These are phyloP conservation scores for Archaeoteleia sp. DNA, from an alignment of 2,888 invertebrate genomes.

Conservation along the genomic window DNA sequence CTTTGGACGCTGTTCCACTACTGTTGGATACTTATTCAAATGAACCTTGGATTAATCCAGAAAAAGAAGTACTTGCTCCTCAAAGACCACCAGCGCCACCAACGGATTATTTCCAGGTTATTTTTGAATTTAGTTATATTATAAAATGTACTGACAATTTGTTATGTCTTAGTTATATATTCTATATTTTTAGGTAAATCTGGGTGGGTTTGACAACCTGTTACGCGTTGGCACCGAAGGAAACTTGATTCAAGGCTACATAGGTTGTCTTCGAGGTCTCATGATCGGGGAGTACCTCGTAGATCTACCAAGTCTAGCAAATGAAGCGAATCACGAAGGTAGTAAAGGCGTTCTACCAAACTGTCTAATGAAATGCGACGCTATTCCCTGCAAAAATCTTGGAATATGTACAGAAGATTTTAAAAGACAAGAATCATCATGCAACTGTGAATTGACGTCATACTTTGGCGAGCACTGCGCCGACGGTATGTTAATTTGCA, in stretches of 20 bases:
- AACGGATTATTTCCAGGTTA: constrained; percentile 89
- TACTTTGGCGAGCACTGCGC: constrained; percentile 92
- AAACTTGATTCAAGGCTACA: constrained; percentile 82
- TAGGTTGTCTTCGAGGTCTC: constrained; percentile 90
- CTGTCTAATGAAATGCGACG: constrained; percentile 93
- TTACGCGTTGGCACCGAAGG: constrained; percentile 78
- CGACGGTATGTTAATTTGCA: too few species aligned
- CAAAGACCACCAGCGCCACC: constrained; percentile 93
- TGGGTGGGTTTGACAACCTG: constrained; percentile 90
- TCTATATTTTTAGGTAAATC: constrained; percentile 80
- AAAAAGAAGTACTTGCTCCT: constrained; percentile 89
- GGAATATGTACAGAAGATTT: constrained; percentile 94
- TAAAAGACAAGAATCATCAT: constrained; percentile 87
- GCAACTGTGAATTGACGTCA: constrained; percentile 92
- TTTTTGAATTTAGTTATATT: too few species aligned
- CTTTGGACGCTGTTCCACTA: constrained; percentile 81
- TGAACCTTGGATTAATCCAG: constrained; percentile 90
- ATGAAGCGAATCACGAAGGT: constrained; percentile 83
- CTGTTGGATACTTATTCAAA: constrained; percentile 87
- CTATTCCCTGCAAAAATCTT: constrained; percentile 90
- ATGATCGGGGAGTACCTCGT: constrained; percentile 88
- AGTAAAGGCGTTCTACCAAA: constrained; percentile 84
- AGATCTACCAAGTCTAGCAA: constrained; percentile 84
- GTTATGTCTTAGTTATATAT: too few species aligned
- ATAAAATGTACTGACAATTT: too few species aligned